Conservation (phyloP, 37 sponge, comb jelly and placozoan genomes). For the Halichondria panicea region DNA sequence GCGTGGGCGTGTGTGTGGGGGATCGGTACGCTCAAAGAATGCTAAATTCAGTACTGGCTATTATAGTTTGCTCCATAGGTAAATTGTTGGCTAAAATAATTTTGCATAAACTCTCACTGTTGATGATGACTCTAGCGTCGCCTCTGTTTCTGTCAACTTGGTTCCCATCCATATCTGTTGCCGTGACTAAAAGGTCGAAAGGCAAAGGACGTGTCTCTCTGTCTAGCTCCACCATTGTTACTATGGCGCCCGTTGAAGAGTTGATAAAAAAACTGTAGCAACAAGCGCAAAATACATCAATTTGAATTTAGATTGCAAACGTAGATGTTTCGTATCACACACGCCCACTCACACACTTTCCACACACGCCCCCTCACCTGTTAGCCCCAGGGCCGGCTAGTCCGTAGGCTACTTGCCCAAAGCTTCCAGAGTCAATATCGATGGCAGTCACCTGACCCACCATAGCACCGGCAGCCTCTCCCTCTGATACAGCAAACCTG, state of each 20-base stretch:
- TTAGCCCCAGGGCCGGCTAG: not conserved
- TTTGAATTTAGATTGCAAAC: not conserved
- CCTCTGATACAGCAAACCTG: constrained; percentile 26
- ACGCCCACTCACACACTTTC: not conserved
- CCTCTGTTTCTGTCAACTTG: not conserved
- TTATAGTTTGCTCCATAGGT: no score
- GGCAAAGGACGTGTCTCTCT: constrained; percentile 2
- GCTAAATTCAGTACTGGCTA: no score
- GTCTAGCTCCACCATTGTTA: not conserved
- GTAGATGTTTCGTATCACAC: not conserved
- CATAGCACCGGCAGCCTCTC: not conserved
- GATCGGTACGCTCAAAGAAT: no score
- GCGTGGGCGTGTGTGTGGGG: not conserved
- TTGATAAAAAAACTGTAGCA: constrained; percentile 43
- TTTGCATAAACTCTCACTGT: constrained; percentile 8
- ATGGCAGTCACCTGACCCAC: constrained; percentile 35
- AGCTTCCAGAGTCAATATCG: constrained; percentile 37
- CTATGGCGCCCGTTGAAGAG: constrained; percentile 13
- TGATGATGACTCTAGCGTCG: constrained; percentile 11
- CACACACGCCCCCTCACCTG: constrained; percentile 1
- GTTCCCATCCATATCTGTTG: constrained; percentile 20
- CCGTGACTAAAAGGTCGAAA: constrained; percentile 7
- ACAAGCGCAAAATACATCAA: not conserved
- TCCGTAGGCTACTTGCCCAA: constrained; percentile 33
- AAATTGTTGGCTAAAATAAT: not conserved